Conservation (phyloP, 1,140 invertebrate species). For the Anastrepha ludens region DNA sequence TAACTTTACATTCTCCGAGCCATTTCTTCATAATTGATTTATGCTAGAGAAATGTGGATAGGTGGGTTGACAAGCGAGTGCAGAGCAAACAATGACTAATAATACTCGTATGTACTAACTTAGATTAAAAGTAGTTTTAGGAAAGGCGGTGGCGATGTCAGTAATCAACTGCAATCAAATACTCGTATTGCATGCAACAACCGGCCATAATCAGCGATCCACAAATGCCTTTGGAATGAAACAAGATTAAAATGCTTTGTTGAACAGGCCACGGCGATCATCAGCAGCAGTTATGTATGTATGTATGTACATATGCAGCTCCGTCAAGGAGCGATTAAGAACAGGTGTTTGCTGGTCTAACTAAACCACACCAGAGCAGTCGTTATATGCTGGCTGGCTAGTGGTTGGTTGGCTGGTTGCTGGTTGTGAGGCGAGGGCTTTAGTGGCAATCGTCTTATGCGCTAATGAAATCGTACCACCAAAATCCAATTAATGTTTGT, state of each 20-base stretch:
- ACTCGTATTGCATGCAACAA: not conserved
- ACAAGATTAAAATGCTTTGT: constrained; percentile 39
- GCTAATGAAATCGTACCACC: not conserved
- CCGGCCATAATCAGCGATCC: not conserved
- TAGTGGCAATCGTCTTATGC: not conserved
- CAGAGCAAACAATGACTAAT: not conserved
- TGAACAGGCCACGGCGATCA: not conserved
- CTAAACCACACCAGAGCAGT: not conserved
- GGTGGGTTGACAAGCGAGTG: not conserved
- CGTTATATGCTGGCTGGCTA: not conserved
- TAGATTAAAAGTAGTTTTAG: not conserved
- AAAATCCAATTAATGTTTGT: not conserved
- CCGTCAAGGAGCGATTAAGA: not conserved
- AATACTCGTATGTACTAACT: not conserved
- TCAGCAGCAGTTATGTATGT: no score
- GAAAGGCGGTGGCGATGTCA: not conserved
- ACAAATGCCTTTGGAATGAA: not conserved
- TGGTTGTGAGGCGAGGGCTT: not conserved
- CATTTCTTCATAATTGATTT: constrained; percentile 14
- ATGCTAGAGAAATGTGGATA: not conserved
- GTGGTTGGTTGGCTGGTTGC: not conserved
- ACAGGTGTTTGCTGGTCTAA: not conserved
- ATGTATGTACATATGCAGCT: not conserved
- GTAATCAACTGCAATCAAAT: constrained; percentile 43
- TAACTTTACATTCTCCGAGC: not conserved